phyloP scores from a whole-genome alignment of 1,140 invertebrate species.

The Halictus rubicundus region DNA sequence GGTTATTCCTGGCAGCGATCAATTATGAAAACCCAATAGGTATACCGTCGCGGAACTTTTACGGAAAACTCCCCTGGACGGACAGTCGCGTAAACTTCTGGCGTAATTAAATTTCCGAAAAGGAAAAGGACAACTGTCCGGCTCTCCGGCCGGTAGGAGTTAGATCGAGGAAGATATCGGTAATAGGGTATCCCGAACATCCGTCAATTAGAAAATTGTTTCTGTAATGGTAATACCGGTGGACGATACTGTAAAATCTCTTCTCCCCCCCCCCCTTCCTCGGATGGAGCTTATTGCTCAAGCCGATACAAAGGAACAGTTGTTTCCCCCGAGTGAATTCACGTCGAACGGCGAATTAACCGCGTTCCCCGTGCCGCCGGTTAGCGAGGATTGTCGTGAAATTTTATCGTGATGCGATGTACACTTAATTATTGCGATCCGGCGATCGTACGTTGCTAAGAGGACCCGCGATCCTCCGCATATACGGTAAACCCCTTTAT shows the following conservation, averaged over 20 bases:
- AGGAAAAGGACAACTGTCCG: neutral
- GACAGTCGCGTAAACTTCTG: neutral
- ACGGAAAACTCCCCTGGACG: neutral
- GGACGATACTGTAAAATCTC: too few relatives aligned
- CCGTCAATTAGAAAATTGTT: slow-evolving; percentile 1
- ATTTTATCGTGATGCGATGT: slow-evolving; percentile 46
- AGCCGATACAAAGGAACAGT: slow-evolving; percentile 8
- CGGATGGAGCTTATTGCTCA: neutral
- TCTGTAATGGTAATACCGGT: neutral
- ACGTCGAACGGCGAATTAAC: slow-evolving; percentile 30
- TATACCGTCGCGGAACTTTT: neutral
- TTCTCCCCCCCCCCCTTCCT: too few relatives aligned
- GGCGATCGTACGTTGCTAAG: slow-evolving; percentile 35
- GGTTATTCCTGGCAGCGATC: neutral
- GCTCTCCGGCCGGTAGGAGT: neutral
- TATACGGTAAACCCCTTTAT: slow-evolving; percentile 64
- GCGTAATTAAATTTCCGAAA: neutral
- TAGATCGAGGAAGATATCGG: neutral
- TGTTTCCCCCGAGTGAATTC: neutral
- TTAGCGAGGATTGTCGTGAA: slow-evolving; percentile 12
- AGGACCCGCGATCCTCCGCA: slow-evolving; percentile 32
- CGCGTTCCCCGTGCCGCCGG: neutral
- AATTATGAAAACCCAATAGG: neutral
- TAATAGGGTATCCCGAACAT: neutral
- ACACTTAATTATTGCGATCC: slow-evolving; percentile 60